phyloP scores from a whole-genome alignment of 2,797 vertebrate genomes.

The Cossypha dichroa region DNA sequence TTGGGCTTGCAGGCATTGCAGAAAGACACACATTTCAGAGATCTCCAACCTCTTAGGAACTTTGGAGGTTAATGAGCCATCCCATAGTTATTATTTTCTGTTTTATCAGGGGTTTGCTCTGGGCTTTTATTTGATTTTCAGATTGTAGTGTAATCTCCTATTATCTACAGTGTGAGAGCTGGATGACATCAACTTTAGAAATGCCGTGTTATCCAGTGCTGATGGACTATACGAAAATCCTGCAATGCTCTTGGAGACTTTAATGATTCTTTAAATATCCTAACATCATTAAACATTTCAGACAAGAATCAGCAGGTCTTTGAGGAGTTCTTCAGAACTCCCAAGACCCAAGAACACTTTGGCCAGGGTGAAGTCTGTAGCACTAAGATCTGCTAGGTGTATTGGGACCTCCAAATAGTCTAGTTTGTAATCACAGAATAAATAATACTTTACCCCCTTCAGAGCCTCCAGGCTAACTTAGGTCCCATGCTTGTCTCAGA shows the following conservation, averaged over 20 bases:
- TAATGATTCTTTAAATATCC: not conserved
- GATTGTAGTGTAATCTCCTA: not conserved
- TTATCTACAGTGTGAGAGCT: not conserved
- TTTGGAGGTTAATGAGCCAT: conserved; percentile 41
- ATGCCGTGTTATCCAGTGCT: not conserved
- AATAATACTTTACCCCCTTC: not conserved
- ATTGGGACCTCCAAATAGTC: not conserved
- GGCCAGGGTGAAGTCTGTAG: not conserved
- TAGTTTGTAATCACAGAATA: not conserved
- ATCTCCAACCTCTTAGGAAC: not conserved
- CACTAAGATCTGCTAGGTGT: not conserved
- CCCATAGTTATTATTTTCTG: conserved; percentile 4
- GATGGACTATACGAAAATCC: not conserved
- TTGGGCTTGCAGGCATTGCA: not conserved
- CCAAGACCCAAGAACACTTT: not conserved
- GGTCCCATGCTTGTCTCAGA: not conserved
- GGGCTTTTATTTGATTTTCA: conserved; percentile 55
- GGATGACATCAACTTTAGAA: not conserved
- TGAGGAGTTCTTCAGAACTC: not conserved
- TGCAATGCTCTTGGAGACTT: not conserved
- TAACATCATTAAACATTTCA: not conserved
- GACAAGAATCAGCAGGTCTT: not conserved
- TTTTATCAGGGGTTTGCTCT: not conserved
- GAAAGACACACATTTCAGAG: conserved; percentile 29
- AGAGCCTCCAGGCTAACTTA: not conserved